Conservation (phyloP, 2,113 vertebrate species). For the Sapayoa aenigma region DNA sequence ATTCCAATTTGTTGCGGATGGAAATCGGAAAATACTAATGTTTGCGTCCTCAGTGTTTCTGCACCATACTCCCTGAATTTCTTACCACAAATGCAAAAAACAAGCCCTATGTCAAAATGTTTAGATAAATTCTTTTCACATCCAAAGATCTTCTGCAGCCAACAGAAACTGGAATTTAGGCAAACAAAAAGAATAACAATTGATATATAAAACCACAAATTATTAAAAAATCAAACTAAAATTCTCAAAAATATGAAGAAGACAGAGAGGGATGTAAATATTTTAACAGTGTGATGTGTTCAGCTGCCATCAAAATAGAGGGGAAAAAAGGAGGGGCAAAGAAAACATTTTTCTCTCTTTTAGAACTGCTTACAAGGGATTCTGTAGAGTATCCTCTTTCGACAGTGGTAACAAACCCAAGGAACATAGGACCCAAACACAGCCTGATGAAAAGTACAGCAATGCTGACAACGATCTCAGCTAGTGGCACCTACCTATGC, state of each 20-base stretch:
- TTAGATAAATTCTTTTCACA: neutral
- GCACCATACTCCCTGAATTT: neutral
- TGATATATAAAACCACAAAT: neutral
- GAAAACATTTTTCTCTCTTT: neutral
- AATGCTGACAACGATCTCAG: neutral
- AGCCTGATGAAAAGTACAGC: neutral
- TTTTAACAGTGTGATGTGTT: neutral
- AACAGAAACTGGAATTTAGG: neutral
- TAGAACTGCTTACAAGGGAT: neutral
- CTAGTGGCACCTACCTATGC: neutral
- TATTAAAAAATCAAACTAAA: neutral
- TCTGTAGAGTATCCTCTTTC: neutral
- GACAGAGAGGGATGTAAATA: neutral
- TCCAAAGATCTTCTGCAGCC: neutral
- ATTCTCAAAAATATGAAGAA: neutral
- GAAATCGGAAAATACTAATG: neutral
- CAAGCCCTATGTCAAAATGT: neutral
- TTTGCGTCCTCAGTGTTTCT: neutral
- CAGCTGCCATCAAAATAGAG: neutral
- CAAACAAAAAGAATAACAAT: neutral
- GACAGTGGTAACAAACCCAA: neutral
- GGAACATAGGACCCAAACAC: neutral
- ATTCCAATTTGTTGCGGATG: no score
- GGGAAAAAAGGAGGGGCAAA: fast-evolving
- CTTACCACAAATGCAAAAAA: neutral